Evolutionary conservation across 2,888 invertebrate species (phyloP), one percentile per base, ranked within the genome.

Genomic region (Philhelius pedissequus): DNA sequence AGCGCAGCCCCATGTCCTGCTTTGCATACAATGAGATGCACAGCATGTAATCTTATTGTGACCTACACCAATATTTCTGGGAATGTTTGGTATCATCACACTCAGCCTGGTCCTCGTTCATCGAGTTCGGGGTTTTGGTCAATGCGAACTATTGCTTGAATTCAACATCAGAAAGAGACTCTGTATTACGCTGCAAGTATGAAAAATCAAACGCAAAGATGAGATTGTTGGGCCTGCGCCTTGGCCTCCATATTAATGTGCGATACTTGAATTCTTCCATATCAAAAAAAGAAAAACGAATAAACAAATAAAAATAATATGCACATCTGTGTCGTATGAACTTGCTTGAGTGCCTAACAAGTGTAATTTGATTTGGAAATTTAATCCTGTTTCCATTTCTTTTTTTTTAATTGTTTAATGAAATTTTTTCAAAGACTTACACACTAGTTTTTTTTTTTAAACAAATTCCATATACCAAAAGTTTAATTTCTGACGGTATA

Each of bases 61-160:
- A 91, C 91, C 91, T 91, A 91, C 91, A 91, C 91, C 91, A 91
- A 91, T 91, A 91, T 90, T 91, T 91, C 91, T 90, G 89, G 89
- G 91, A 91, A 91, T 91, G 90, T 84, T 84, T 84, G 84, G 84
- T 84, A 84, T 84, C 84, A 87, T 87, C 87, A 86, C 87, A 87
- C 87, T 86, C 86, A 18, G 48, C 40, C 54, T 50, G 62, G 62
- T 52, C 69, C 43, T 32, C 64, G 35, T 11, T 54, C 20, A n/a
- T 54, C n/a, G 45, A 20, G 38, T 13, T 20, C 35, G 13, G 18
- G 25, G 38, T 13, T 20, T 56, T 20, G 18, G 62, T 77, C 66
- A 69, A 75, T 73, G 43, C 48, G 54, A 20, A 74, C 71, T 73
- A 60, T 71, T 79, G 58, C 35, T 52, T 50, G 52, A 70, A 13